A percentile compares a stretch with the other conserved stretches of the same genome.
Conservation (phyloP, 37 sponge, comb jelly and placozoan species). For the Bolinopsis microptera region DNA sequence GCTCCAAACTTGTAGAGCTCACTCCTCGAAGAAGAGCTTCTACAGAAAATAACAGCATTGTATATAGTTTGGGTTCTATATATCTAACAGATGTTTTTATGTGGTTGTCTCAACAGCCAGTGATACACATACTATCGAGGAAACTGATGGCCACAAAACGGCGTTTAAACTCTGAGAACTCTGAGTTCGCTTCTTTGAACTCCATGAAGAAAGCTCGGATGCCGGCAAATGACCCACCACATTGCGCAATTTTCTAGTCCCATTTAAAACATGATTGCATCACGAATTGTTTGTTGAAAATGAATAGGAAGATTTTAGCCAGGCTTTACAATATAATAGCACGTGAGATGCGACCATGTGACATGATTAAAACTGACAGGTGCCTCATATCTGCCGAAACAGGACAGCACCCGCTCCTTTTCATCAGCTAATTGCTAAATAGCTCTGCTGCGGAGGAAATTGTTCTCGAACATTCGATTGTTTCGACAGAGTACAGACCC, state of each 20-base stretch:
- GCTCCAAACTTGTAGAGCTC: too few relatives aligned
- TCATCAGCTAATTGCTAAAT: not conserved
- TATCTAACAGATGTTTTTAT: too few relatives aligned
- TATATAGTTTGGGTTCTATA: too few relatives aligned
- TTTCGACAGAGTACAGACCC: not conserved
- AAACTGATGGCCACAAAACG: not conserved
- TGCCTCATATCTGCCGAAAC: too few relatives aligned
- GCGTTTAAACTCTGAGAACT: not conserved
- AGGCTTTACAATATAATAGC: too few relatives aligned
- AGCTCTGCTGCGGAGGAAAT: not conserved
- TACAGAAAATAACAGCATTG: too few relatives aligned
- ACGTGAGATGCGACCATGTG: not conserved
- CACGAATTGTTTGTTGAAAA: not conserved
- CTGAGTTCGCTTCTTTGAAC: too few relatives aligned
- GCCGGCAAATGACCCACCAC: not conserved
- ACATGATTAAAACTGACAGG: not conserved
- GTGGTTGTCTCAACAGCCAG: not conserved
- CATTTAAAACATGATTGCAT: not conserved
- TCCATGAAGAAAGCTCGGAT: not conserved
- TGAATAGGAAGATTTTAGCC: not conserved
- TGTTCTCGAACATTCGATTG: not conserved
- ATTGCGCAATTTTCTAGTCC: not conserved
- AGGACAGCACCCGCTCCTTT: too few relatives aligned
- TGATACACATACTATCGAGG: too few relatives aligned
- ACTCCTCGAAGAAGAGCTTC: too few relatives aligned